These are phyloP conservation scores for Oreonectes daqikongensis DNA, from an alignment of 2,797 vertebrate species.

Conservation along the genomic window DNA sequence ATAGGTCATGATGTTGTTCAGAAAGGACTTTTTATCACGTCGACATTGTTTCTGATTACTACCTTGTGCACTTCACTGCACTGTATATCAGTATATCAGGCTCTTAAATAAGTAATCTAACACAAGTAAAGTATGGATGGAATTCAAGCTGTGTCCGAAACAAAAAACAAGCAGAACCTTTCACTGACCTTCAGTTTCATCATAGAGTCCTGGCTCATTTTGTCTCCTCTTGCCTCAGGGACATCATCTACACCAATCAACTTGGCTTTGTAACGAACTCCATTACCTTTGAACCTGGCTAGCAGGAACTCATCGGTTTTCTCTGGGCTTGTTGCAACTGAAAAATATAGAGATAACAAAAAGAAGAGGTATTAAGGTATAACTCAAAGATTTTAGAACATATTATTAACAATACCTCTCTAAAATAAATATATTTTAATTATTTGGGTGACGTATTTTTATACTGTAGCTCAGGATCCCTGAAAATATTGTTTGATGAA, in stretches of 20 bases:
- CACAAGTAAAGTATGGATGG: not conserved
- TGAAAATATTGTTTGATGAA: too few species aligned
- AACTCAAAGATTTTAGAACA: too few species aligned
- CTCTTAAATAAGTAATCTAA: too few species aligned
- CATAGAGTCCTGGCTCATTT: slow-evolving; percentile 81
- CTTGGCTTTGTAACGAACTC: slow-evolving; percentile 80
- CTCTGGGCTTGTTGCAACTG: slow-evolving; percentile 73
- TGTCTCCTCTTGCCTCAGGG: slow-evolving; percentile 68
- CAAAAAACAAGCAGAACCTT: slow-evolving; percentile 3
- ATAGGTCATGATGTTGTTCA: not conserved
- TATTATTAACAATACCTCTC: too few species aligned
- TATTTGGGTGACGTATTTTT: too few species aligned
- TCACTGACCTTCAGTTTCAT: slow-evolving; percentile 79
- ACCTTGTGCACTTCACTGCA: not conserved
- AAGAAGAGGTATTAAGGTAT: too few species aligned
- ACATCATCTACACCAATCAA: slow-evolving; percentile 77
- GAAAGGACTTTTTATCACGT: not conserved
- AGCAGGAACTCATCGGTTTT: slow-evolving; percentile 85
- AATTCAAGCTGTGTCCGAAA: not conserved
- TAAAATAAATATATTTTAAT: too few species aligned
- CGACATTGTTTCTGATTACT: not conserved
- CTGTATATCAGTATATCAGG: not conserved
- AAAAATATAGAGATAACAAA: slow-evolving; percentile 9
- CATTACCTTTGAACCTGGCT: slow-evolving; percentile 77
- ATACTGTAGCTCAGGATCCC: too few species aligned